A percentile compares a stretch with the other conserved stretches of the same genome.
Conservation (phyloP, 2,888 invertebrate species). For the Linyphia triangularis region DNA sequence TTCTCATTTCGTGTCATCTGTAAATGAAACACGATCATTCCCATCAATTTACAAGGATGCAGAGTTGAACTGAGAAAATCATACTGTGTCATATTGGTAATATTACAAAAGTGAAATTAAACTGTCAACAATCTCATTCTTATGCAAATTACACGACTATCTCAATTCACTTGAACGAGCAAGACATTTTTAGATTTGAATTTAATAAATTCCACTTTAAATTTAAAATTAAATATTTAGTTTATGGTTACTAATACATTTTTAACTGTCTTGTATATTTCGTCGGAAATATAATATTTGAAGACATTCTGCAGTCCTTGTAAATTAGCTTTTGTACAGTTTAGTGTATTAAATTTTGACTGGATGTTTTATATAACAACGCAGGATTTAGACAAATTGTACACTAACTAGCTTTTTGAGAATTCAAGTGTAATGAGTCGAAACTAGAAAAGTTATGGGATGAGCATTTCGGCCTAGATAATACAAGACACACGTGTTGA, state of each 20-base stretch:
- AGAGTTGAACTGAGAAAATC: too few species aligned
- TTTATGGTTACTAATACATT: too few species aligned
- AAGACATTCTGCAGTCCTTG: constrained; percentile 21
- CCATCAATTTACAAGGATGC: constrained; percentile 49
- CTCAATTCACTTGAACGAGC: too few species aligned
- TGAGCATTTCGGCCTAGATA: background rate
- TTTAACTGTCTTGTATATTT: too few species aligned
- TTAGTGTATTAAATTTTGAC: constrained; percentile 12
- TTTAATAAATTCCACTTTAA: too few species aligned
- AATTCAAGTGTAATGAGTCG: constrained; percentile 41
- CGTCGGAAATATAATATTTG: too few species aligned
- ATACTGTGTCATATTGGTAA: too few species aligned
- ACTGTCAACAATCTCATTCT: too few species aligned
- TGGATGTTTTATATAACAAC: constrained; percentile 10
- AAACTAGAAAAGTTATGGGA: background rate
- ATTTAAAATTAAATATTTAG: too few species aligned
- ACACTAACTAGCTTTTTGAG: constrained; percentile 27
- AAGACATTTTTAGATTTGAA: too few species aligned
- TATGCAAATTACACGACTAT: too few species aligned
- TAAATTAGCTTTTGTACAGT: constrained; percentile 34
- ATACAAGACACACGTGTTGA: background rate
- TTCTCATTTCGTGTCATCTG: constrained; percentile 53
- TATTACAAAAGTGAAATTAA: too few species aligned
- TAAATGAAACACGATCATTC: constrained; percentile 36
- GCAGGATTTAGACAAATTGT: background rate